These are phyloP conservation scores for Scolopax mira DNA, from an alignment of 2,113 vertebrate species.

Conservation along the genomic window DNA sequence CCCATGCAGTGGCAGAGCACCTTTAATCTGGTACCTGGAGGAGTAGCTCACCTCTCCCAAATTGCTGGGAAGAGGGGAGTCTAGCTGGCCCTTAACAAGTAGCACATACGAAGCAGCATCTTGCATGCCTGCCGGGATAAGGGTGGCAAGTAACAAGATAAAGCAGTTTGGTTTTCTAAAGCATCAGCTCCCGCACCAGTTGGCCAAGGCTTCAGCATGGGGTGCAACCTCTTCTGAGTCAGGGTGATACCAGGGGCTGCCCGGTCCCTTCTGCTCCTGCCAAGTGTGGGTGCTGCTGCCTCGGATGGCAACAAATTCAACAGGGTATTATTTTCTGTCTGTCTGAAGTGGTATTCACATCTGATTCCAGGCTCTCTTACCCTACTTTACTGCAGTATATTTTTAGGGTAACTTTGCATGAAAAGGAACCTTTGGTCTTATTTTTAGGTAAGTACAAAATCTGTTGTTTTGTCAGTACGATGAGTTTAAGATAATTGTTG, in stretches of 20 bases:
- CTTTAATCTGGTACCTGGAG: background rate
- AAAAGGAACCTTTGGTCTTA: background rate
- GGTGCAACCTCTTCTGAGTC: background rate
- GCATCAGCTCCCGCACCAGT: background rate
- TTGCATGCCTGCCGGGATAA: background rate
- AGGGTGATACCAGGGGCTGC: background rate
- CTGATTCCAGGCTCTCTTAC: fast-evolving
- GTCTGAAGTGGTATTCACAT: background rate
- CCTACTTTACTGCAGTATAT: background rate
- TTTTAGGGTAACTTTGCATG: background rate
- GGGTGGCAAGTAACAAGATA: background rate
- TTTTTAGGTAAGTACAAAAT: background rate
- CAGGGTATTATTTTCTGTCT: fast-evolving
- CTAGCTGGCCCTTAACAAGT: background rate
- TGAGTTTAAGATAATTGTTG: background rate
- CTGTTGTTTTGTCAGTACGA: background rate
- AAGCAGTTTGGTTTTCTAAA: background rate
- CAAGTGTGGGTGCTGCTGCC: background rate
- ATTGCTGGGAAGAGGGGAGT: background rate
- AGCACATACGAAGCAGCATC: background rate
- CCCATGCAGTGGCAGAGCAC: background rate
- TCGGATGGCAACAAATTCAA: fast-evolving
- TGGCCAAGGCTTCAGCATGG: background rate
- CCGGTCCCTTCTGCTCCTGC: fast-evolving
- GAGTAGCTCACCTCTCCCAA: background rate